phyloP scores from a whole-genome alignment of 2,888 invertebrate genomes.

The Cryptocheilus praepositus region DNA sequence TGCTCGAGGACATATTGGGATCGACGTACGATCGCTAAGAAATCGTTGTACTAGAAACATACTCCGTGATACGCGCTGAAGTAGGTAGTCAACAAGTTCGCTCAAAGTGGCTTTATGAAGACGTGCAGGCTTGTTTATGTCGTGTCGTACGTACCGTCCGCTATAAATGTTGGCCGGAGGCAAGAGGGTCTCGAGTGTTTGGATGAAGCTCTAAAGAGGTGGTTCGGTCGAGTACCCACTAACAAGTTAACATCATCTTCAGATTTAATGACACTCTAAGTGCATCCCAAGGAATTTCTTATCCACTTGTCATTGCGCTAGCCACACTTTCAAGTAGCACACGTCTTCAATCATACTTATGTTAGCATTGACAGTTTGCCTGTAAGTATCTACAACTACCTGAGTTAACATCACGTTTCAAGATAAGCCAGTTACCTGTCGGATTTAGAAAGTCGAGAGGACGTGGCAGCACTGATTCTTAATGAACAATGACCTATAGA shows the following conservation, averaged over 20 bases:
- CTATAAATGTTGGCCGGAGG: slow-evolving; percentile 39
- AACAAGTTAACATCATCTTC: slow-evolving; percentile 43
- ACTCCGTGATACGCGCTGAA: too few species aligned
- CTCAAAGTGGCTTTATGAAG: slow-evolving; percentile 29
- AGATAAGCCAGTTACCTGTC: too few species aligned
- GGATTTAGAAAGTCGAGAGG: too few species aligned
- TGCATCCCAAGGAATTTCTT: not conserved
- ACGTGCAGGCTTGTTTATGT: slow-evolving; percentile 34
- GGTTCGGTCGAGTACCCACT: slow-evolving; percentile 36
- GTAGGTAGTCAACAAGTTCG: too few species aligned
- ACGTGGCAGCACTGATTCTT: too few species aligned
- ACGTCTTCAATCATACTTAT: not conserved
- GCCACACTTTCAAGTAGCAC: too few species aligned
- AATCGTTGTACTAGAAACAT: too few species aligned
- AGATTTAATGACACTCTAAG: slow-evolving; percentile 16
- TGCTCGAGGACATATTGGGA: too few species aligned
- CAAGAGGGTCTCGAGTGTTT: slow-evolving; percentile 34
- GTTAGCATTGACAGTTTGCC: not conserved
- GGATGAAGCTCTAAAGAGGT: slow-evolving; percentile 31
- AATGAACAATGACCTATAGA: too few species aligned
- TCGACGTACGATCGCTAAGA: too few species aligned
- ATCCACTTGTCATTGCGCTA: too few species aligned
- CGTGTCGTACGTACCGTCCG: slow-evolving; percentile 28
- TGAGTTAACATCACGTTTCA: too few species aligned
- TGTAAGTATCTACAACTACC: not conserved